Evolutionary conservation across 2,888 invertebrate genomes (phyloP), one percentile per base, ranked within the genome.

Genomic region (Petrolisthes manimaculis): DNA sequence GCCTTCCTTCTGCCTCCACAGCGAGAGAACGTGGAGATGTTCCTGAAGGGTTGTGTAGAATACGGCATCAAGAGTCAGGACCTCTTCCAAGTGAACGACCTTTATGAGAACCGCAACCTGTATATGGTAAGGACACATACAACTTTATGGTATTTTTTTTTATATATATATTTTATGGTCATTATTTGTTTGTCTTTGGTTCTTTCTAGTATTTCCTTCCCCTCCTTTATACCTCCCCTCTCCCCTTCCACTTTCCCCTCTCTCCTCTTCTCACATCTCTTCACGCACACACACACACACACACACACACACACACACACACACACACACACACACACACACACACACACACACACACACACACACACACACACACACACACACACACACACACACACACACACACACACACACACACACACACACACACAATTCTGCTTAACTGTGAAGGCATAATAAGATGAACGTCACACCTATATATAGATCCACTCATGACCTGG

Each of bases 31-130:
- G 91, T 93, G 53, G 93, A 92, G 89, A 92, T 93, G 92, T 93
- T 93, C 91, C 91, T 93, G 82, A 93, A 93, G 90, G 93, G 93
- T 8, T 93, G 93, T 89, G 92, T 92, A 90, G 88, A 91, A 3
- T 93, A 93, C 91, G 93, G 93, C 24, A 92, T 93, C 74, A 93
- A 93, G 91, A 92, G 92, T 53, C 93, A 93, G 91, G 93, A 93
- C 91, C 92, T 93, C 69, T 93, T 93, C 91, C 93, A 93, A 92
- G 93, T 93, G 14, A 93, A 93, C 91, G 93, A 93, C 91, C 92
- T 93, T 74, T 93, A 93, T 91, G 93, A 93, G 91, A 92, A 92
- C 91, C 93, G 93, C 91, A 93, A 93, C 91, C 91, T 93, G 18
- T 93, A 93, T 91, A 93, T 93, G 92, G 93, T 93, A 91, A 92